Base-by-base conservation (phyloP, 2,113 vertebrate species). In the Ceyx cyanopectus region DNA sequence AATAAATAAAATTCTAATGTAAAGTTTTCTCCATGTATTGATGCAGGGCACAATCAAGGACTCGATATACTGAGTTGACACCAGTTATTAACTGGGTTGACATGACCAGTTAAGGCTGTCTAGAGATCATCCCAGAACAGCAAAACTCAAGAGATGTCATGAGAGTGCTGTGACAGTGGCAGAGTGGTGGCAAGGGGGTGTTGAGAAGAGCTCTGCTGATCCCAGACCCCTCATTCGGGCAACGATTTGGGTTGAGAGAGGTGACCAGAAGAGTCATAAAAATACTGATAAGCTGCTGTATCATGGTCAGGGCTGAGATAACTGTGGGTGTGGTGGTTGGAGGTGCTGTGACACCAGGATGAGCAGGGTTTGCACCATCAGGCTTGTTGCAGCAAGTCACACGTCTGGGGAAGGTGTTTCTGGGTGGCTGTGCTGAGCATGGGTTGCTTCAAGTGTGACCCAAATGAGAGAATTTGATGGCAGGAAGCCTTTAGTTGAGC, bases 401-500 rank as follows among this genome's bases (percentile, higher is more conserved):
- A 6, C 67, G 30, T 30, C 90, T 57, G 62, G 10, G 43, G 1
- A 26, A 90, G 72, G 56, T 37, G 74, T 26, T 77, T 46, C 83
- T 61, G 17, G 0, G 5, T 73, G 75, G 58, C 50, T 67, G 30
- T 17, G 37, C 56, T n/a, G 80, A 86, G 86, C 65, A 19, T 1
- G 4, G 9, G 3, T 75, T 73, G 45, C 61, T 81, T 32, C 73
- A 6, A 30, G 68, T 1, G 37, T 68, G 86, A 84, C 88, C 86
- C 30, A 9, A 41, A 60, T 41, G 76, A 76, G 78, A 22, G 7
- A 29, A 5, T 73, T n/a, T 75, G 93, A 57, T 74, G 76, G 23
- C 94, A 95, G 87, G 95, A 96, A 94, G 32, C 91, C 85, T 78
- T 63, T 5, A 6, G 12, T 17, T 65, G 41, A 94, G 51, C 3